phyloP scores from a whole-genome alignment of 2,797 vertebrate species.

The Mus caroli region DNA sequence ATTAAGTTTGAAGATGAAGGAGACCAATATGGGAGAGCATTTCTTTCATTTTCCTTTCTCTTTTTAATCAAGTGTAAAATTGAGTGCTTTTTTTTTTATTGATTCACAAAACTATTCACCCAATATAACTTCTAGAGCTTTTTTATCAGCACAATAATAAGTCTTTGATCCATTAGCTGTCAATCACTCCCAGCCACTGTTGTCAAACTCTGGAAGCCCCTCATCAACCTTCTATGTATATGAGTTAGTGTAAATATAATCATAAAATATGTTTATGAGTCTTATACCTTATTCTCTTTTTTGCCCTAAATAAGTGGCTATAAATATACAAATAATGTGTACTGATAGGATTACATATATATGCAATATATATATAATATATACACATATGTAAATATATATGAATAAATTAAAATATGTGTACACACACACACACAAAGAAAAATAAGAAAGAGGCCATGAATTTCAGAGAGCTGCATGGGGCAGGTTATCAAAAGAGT shows the following conservation, averaged over 20 bases:
- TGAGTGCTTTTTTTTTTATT: not conserved
- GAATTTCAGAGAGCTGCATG: not conserved
- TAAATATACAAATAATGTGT: not conserved
- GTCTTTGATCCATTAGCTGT: not conserved
- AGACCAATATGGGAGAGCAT: not conserved
- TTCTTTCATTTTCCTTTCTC: not conserved
- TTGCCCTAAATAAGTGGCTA: too few relatives aligned
- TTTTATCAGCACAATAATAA: not conserved
- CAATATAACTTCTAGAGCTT: not conserved
- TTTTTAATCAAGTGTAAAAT: not conserved
- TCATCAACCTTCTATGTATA: not conserved
- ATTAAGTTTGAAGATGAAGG: not conserved
- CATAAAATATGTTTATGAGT: not conserved
- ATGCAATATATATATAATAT: not conserved
- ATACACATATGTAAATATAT: too few relatives aligned
- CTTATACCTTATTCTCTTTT: not conserved
- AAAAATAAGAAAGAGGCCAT: not conserved
- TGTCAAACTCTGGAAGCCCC: not conserved
- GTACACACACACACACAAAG: too few relatives aligned
- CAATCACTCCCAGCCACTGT: not conserved
- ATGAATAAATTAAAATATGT: too few relatives aligned
- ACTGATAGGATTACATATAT: not conserved
- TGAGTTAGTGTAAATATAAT: not conserved
- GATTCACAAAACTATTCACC: not conserved
- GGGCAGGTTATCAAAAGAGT: not conserved